phyloP scores from a whole-genome alignment of 2,113 vertebrate species.

The Perca fluviatilis region DNA sequence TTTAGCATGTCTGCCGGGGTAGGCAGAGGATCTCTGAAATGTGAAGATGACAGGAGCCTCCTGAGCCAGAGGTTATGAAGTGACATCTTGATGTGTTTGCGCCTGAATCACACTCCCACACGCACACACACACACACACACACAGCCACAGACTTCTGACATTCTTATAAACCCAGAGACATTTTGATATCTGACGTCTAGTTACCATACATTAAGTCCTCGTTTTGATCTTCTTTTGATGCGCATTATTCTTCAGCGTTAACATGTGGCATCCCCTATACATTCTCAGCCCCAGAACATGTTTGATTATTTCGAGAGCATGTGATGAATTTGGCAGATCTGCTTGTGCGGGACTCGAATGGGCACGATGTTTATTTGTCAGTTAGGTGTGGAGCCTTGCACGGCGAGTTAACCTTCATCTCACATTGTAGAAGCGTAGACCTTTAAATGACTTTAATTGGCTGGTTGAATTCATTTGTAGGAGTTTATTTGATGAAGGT shows the following conservation, averaged over 20 bases:
- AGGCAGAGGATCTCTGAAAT: slow-evolving; percentile 82
- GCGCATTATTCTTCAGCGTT: slow-evolving; percentile 16
- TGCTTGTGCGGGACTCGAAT: slow-evolving; percentile 15
- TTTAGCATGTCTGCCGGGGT: slow-evolving; percentile 81
- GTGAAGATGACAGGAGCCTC: slow-evolving; percentile 84
- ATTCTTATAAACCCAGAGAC: slow-evolving; percentile 60
- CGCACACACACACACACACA: slow-evolving; percentile 71
- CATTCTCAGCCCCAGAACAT: slow-evolving; percentile 24
- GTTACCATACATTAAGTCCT: slow-evolving; percentile 66
- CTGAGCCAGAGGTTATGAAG: slow-evolving; percentile 83
- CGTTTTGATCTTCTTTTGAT: slow-evolving; percentile 58
- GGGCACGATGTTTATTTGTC: slow-evolving; percentile 35
- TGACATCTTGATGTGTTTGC: slow-evolving; percentile 82
- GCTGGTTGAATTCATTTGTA: slow-evolving; percentile 15
- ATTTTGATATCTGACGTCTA: slow-evolving; percentile 63
- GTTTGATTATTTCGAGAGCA: slow-evolving; percentile 23
- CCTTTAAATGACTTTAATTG: slow-evolving; percentile 28
- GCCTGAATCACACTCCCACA: slow-evolving; percentile 75
- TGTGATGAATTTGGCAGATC: slow-evolving; percentile 38
- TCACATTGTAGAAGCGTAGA: slow-evolving; percentile 25
- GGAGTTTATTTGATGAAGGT: not conserved
- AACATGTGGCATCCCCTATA: slow-evolving; percentile 7
- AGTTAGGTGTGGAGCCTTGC: slow-evolving; percentile 12
- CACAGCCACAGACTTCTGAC: slow-evolving; percentile 67
- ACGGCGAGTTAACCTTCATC: slow-evolving; percentile 23